A percentile compares a stretch with the other conserved stretches of the same genome.
phyloP scores from a whole-genome alignment of 2,888 invertebrate species.

The Cancer borealis region DNA sequence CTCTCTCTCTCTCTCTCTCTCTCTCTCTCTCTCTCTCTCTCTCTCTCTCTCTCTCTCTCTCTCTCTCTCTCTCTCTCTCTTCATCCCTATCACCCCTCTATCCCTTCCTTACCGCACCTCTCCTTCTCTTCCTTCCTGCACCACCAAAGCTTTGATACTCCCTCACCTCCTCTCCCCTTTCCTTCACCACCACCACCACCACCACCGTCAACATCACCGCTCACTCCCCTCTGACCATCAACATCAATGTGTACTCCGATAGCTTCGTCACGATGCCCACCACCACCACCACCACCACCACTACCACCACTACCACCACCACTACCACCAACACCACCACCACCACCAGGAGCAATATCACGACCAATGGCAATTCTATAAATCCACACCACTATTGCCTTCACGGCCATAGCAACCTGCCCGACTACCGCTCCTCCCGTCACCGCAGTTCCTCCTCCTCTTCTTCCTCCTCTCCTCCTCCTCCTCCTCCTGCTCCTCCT shows the following conservation, averaged over 20 bases:
- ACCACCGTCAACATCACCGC: not conserved
- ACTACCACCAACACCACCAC: not conserved
- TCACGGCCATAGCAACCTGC: not conserved
- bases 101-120: too few relatives aligned
- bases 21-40: not conserved
- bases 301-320: not conserved
- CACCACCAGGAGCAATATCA: not conserved
- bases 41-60: not conserved
- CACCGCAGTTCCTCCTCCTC: not conserved
- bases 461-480: not conserved
- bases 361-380: slow-evolving; percentile 7
- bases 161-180: not conserved
- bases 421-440: not conserved
- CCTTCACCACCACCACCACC: not conserved
- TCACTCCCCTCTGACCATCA: not conserved
- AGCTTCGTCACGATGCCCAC: not conserved
- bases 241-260: not conserved
- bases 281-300: not conserved
- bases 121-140: not conserved
- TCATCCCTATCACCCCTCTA: too few relatives aligned
- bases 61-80: not conserved
- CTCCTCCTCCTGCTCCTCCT: not conserved
- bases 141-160: not conserved
- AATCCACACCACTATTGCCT: slow-evolving; percentile 6
- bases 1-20: not conserved